A percentile compares a stretch with the other conserved stretches of the same genome.
Evolutionary conservation across 1,140 invertebrate genomes (phyloP).

Genomic region (Drosophila lacteicornis): DNA sequence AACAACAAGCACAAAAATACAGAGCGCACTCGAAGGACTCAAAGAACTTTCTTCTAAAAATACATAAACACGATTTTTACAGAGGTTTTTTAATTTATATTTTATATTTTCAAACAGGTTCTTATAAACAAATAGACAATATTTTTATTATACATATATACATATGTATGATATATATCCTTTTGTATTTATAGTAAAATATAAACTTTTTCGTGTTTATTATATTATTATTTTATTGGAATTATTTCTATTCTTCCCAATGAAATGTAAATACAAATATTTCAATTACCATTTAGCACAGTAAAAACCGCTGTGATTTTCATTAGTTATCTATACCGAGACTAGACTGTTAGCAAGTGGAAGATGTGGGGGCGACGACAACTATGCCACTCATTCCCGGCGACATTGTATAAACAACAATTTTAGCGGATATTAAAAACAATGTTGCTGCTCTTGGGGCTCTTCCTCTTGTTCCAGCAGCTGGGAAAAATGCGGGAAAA

Average conservation of each 20-base stretch:
- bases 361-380: constrained; percentile 22
- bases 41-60: not conserved
- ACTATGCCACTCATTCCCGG: constrained; percentile 66
- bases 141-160: too few relatives aligned
- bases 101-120: too few relatives aligned
- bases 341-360: not conserved
- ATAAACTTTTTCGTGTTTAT: too few relatives aligned
- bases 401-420: constrained; percentile 82
- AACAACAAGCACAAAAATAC: constrained; percentile 3
- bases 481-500: constrained; percentile 6
- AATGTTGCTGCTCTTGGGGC: constrained; percentile 68
- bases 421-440: constrained; percentile 83
- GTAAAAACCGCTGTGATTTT: not conserved
- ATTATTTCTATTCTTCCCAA: too few relatives aligned
- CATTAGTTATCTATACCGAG: not conserved
- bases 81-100: too few relatives aligned
- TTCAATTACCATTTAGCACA: too few relatives aligned
- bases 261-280: too few relatives aligned
- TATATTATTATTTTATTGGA: too few relatives aligned
- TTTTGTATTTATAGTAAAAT: too few relatives aligned
- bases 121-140: too few relatives aligned
- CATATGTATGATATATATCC: too few relatives aligned
- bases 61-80: too few relatives aligned
- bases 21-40: not conserved
- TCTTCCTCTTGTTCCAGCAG: constrained; percentile 34